A percentile compares a stretch with the other conserved stretches of the same genome.
These are phyloP conservation scores for Drosophila micromelanica DNA, from an alignment of 1,140 invertebrate genomes.

Conservation along the genomic window DNA sequence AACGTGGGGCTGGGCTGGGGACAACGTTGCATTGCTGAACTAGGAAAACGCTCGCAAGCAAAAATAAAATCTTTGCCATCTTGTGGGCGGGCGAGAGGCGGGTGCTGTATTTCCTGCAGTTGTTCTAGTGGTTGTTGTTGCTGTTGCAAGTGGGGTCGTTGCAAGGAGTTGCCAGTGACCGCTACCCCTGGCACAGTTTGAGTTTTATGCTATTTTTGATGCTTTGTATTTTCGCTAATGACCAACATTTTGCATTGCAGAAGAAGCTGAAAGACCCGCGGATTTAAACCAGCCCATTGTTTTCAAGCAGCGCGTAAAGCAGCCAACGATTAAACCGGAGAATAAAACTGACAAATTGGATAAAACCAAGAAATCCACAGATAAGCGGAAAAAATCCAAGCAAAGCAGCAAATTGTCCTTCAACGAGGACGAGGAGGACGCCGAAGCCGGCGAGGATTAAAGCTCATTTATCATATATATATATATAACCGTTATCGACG, in stretches of 20 bases:
- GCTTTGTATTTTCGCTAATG: constrained; percentile 15
- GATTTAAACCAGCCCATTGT: constrained; percentile 76
- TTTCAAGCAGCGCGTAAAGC: constrained; percentile 68
- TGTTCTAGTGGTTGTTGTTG: constrained; percentile 4
- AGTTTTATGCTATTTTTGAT: not conserved
- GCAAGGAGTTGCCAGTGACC: constrained; percentile 7
- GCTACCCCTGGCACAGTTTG: constrained; percentile 7
- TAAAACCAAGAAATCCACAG: constrained; percentile 39
- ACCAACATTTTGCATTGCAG: constrained; percentile 44
- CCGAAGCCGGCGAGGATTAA: constrained; percentile 56
- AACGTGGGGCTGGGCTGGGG: constrained; percentile 11
- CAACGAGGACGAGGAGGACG: constrained; percentile 79
- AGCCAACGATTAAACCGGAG: constrained; percentile 37
- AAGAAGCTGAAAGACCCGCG: constrained; percentile 71
- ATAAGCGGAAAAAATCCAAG: constrained; percentile 61
- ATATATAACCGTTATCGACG: not conserved
- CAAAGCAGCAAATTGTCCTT: constrained; percentile 67
- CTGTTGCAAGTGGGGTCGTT: constrained; percentile 21
- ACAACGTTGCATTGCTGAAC: constrained; percentile 21
- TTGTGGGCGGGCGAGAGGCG: constrained; percentile 18
- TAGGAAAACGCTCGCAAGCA: constrained; percentile 44
- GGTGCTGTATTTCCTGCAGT: not conserved
- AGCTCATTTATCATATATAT: not conserved
- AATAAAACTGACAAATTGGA: constrained; percentile 9
- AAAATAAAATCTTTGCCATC: constrained; percentile 41